These are phyloP conservation scores for Spongilla lacustris DNA, from an alignment of 37 sponge, comb jelly and placozoan species.

Conservation along the genomic window DNA sequence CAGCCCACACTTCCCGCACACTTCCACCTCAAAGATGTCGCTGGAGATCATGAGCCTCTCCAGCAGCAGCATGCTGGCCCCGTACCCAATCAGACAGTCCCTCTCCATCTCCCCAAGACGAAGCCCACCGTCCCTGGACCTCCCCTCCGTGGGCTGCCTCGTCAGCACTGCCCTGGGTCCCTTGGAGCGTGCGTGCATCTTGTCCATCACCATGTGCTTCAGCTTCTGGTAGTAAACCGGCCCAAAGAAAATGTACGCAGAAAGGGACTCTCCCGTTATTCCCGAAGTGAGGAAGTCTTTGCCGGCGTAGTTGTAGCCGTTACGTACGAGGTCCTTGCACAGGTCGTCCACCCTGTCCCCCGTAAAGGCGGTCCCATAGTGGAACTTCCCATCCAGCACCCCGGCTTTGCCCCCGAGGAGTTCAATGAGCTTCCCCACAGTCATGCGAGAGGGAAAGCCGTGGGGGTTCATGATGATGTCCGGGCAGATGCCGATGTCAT, in stretches of 20 bases:
- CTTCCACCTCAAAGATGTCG: constrained; percentile 95
- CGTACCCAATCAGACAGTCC: constrained; percentile 98
- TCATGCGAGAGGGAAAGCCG: constrained; percentile 99
- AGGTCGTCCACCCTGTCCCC: constrained; percentile 85
- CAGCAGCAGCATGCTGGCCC: constrained; percentile 95
- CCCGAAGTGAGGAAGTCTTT: constrained; percentile 98
- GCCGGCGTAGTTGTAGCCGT: constrained; percentile 96
- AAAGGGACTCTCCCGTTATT: constrained; percentile 93
- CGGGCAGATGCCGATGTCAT: constrained; percentile 87
- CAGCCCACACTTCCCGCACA: constrained; percentile 94
- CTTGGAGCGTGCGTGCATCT: constrained; percentile 97
- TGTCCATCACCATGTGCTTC: constrained; percentile 99
- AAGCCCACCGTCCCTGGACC: constrained; percentile 95
- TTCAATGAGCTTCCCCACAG: constrained; percentile 98
- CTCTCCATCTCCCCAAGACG: constrained; percentile 99
- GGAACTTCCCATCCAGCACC: constrained; percentile 90
- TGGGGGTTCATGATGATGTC: constrained; percentile 99
- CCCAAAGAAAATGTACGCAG: constrained; percentile 95
- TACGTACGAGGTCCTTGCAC: constrained; percentile 75
- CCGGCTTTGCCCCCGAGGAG: constrained; percentile 94
- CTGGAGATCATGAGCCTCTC: constrained; percentile 98
- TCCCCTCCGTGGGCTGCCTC: constrained; percentile 98
- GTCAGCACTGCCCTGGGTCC: constrained; percentile 97
- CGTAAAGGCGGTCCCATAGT: constrained; percentile 96
- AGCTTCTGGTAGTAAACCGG: constrained; percentile 99